Base-by-base conservation (phyloP, 2,888 invertebrate species). In the Pardosa pseudoannulata region DNA sequence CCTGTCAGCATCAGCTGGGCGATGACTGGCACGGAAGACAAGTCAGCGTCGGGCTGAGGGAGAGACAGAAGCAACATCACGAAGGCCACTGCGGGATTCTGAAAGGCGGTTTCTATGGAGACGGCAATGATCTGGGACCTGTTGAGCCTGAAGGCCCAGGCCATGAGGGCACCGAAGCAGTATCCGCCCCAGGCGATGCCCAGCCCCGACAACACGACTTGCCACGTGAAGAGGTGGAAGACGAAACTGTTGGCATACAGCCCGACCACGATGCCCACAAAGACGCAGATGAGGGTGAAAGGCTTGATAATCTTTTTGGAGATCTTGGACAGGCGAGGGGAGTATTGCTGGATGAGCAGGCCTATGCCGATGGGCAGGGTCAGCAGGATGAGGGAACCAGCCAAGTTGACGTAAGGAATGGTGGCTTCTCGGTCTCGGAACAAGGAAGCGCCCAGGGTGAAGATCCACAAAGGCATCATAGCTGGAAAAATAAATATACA, bases 401-500 rank as follows among this genome's bases (percentile, higher is more conserved):
- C 94, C 76, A 98, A 96, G 78, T 95, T 95, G 0, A 90, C 88
- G 91, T 97, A 97, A 0, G 98, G 98, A 6, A 97, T 95, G 7
- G 73, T 85, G 6, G 88, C 88, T 28, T 89, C 68, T 9, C 62
- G 73, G 28, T 81, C 87, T 29, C 88, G 87, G 39, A 89, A 87
- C 1, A 89, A 72, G n/a, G 65, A 90, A 90, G 93, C 94, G 0
- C 98, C 98, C 64, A 98, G 93, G 0, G 97, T 96, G 91, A 97
- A 96, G 6, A 97, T 93, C 98, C 98, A 98, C 0, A 96, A 91
- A 0, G 98, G 98, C 94, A 98, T 96, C 93, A 96, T 95, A 32
- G 82, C 88, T 89, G 23, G 6, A 19, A 56, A 13, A 46, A 56
- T 28, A 32, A 32, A 50, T 2, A 46, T 36, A 36, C n/a, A n/a